Conservation (phyloP, 2,888 invertebrate species). For the Apamea anceps region DNA sequence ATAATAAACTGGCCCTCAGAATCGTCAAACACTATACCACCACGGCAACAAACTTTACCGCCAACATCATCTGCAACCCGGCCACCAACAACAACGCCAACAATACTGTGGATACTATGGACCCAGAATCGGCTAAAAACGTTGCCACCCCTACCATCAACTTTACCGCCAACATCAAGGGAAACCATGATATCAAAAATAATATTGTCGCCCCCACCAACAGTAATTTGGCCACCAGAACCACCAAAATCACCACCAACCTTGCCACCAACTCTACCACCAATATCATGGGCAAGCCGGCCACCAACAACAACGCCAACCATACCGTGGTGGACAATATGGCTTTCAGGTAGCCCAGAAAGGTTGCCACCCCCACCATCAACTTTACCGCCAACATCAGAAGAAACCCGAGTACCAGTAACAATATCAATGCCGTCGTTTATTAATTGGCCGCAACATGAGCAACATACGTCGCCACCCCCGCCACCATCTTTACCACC, state of each 20-base stretch:
- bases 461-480: background rate
- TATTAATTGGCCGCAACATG: background rate
- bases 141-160: background rate
- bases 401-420: background rate
- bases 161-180: background rate
- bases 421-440: background rate
- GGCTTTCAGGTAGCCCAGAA: background rate
- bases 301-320: background rate
- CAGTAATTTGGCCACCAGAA: conserved; percentile 16
- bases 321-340: background rate
- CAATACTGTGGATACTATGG: background rate
- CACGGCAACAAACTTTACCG: background rate
- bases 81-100: conserved; percentile 21
- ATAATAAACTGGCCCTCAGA: background rate
- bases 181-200: background rate
- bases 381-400: background rate
- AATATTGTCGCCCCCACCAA: background rate
- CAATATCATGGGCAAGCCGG: background rate
- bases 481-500: background rate
- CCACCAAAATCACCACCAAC: background rate
- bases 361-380: background rate
- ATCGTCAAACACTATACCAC: background rate
- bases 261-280: background rate
- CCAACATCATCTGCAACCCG: background rate
- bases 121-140: background rate